These are phyloP conservation scores for Telenomus remus DNA, from an alignment of 1,140 invertebrate genomes.

Conservation along the genomic window DNA sequence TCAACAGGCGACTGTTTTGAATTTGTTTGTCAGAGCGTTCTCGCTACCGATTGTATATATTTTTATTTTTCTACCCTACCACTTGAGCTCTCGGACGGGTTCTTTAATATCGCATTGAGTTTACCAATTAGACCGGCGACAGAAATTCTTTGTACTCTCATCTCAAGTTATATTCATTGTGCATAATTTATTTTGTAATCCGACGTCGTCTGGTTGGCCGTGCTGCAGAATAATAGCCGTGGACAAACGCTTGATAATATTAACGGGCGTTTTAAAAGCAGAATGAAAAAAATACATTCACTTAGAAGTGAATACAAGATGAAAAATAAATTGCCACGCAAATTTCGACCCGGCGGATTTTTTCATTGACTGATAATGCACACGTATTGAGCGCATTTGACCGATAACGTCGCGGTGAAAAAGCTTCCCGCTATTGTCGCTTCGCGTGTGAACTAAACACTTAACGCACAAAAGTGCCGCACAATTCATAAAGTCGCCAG, in stretches of 20 bases:
- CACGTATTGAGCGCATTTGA: constrained; percentile 13
- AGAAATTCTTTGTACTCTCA: constrained; percentile 19
- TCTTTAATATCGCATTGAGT: constrained; percentile 14
- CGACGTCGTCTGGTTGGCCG: no score
- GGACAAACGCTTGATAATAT: background rate
- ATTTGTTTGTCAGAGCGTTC: constrained; percentile 10
- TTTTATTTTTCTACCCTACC: constrained; percentile 4
- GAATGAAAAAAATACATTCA: constrained; percentile 1
- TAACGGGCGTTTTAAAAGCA: background rate
- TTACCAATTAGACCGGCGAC: constrained; percentile 6
- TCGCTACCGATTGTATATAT: background rate
- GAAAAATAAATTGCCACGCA: constrained; percentile 10
- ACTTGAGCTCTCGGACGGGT: background rate
- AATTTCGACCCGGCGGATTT: constrained; percentile 29
- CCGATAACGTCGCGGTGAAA: constrained; percentile 22
- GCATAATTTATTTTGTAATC: background rate
- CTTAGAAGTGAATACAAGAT: background rate
- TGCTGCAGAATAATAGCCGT: background rate
- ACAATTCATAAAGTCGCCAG: no score
- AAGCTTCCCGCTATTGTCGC: background rate
- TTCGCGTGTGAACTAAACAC: background rate
- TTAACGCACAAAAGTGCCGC: background rate
- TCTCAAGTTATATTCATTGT: constrained; percentile 1
- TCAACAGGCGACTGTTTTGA: constrained; percentile 10
- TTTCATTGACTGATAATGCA: constrained; percentile 27